Conservation (phyloP, 2,113 vertebrate genomes). For the Alethe diademata region DNA sequence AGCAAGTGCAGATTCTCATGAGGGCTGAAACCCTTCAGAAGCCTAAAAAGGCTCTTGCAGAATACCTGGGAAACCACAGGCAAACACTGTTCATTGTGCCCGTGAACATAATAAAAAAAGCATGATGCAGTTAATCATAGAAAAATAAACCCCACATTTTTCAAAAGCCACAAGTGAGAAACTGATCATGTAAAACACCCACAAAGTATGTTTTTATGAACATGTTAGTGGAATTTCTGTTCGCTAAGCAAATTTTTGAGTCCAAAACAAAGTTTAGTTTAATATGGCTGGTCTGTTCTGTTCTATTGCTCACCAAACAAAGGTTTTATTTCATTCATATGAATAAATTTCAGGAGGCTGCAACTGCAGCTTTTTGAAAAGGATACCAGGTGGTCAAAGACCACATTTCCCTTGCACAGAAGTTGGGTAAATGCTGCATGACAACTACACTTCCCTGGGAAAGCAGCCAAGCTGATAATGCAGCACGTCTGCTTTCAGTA, state of each 20-base stretch:
- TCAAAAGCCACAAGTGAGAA: neutral
- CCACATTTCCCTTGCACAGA: neutral
- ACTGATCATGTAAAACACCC: neutral
- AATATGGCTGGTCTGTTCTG: neutral
- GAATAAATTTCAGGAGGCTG: neutral
- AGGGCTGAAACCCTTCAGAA: neutral
- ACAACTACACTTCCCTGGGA: neutral
- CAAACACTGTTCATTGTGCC: neutral
- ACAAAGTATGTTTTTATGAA: neutral
- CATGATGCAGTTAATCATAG: neutral
- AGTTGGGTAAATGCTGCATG: neutral
- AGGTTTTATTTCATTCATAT: neutral
- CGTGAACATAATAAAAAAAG: neutral
- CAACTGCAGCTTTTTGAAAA: neutral
- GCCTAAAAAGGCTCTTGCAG: neutral
- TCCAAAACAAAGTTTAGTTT: neutral
- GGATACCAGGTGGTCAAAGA: neutral
- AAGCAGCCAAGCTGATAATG: neutral
- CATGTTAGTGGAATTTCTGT: neutral
- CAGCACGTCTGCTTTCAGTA: neutral
- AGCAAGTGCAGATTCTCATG: neutral
- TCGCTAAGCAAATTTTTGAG: neutral
- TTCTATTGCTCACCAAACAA: neutral
- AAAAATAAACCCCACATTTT: neutral
- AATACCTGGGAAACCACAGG: neutral